Conservation (phyloP, 1,140 invertebrate species). For the Homarus americanus region DNA sequence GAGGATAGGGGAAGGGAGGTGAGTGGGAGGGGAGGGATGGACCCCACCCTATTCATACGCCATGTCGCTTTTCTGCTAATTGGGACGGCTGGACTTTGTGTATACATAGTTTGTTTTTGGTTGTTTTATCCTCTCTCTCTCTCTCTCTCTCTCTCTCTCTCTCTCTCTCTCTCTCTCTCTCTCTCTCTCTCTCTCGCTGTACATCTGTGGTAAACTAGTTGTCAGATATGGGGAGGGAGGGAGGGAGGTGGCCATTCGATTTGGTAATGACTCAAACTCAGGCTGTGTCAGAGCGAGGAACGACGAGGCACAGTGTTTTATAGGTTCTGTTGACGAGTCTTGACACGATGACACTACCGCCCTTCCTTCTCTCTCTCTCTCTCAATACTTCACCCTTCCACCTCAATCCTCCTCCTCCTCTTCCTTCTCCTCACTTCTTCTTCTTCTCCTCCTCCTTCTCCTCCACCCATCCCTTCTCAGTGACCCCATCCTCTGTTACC, state of each 20-base stretch:
- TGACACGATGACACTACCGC: no score
- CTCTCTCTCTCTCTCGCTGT: slow-evolving; percentile 30
- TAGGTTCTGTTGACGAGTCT: no score
- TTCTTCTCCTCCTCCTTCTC: background rate
- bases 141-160: slow-evolving; percentile 21
- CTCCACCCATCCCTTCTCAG: background rate
- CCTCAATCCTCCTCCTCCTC: background rate
- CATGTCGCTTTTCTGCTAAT: background rate
- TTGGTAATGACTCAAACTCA: no score
- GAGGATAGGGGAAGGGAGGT: background rate
- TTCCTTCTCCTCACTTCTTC: background rate
- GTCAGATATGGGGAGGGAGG: no score
- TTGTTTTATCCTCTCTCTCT: background rate
- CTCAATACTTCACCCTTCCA: background rate
- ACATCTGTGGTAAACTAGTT: no score
- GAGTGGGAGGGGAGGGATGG: background rate
- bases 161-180: slow-evolving; percentile 43
- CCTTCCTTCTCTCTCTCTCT: slow-evolving; percentile 38
- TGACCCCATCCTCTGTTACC: background rate
- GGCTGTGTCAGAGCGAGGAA: no score
- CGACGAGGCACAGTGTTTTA: no score
- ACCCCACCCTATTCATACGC: background rate
- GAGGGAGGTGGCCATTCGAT: no score
- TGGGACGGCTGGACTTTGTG: background rate
- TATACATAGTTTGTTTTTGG: background rate